Evolutionary conservation across 2,113 vertebrate species (phyloP).

Genomic region (Albula glossodonta): DNA sequence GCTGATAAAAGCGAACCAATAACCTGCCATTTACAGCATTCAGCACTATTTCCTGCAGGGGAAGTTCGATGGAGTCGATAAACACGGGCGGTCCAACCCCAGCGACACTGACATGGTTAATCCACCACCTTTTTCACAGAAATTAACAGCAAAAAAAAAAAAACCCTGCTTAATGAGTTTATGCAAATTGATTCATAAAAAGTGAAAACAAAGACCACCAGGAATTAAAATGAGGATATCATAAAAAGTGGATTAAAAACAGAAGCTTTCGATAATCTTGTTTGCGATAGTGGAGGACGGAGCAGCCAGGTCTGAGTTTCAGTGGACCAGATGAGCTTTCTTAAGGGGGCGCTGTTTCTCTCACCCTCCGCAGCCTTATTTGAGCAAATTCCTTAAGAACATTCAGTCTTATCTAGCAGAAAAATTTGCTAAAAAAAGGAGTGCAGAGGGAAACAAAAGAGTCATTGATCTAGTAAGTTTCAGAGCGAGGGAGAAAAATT

Average conservation of each 20-base stretch:
- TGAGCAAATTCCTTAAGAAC: background rate
- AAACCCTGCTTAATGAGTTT: constrained; percentile 27
- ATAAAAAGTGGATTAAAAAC: constrained; percentile 42
- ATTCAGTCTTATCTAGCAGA: background rate
- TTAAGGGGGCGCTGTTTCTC: background rate
- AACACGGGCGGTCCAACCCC: background rate
- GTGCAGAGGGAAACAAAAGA: background rate
- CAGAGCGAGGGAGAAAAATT: background rate
- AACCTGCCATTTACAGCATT: background rate
- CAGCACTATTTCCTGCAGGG: background rate
- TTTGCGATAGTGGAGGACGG: constrained; percentile 23
- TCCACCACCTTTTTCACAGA: background rate
- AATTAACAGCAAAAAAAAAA: background rate
- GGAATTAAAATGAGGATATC: constrained; percentile 40
- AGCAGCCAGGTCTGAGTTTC: constrained; percentile 21
- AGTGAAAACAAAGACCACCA: constrained; percentile 15
- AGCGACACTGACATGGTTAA: background rate
- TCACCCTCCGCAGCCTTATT: background rate
- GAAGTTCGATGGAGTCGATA: background rate
- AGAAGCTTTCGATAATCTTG: constrained; percentile 39
- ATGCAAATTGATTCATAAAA: constrained; percentile 25
- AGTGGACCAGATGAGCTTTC: constrained; percentile 10
- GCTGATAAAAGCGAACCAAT: background rate
- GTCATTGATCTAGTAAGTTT: background rate
- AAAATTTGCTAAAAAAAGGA: background rate